A percentile compares a stretch with the other conserved stretches of the same genome.
phyloP scores from a whole-genome alignment of 2,797 vertebrate genomes.

The Brotula barbata region DNA sequence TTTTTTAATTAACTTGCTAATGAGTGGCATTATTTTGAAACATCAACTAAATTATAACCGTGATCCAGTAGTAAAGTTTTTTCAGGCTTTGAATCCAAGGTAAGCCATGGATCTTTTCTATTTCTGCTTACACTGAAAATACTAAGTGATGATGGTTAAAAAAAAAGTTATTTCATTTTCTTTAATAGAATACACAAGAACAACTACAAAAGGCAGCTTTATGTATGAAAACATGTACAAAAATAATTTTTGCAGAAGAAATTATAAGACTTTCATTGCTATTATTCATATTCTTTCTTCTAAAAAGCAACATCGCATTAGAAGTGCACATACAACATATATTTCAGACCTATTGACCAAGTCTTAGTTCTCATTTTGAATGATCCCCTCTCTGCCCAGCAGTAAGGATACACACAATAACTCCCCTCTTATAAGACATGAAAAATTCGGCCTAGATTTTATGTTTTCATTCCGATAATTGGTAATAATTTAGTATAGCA shows the following conservation, averaged over 20 bases:
- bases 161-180: not conserved
- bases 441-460: constrained; percentile 20
- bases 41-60: too few relatives aligned
- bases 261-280: constrained; percentile 77
- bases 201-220: constrained; percentile 71
- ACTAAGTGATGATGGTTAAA: not conserved
- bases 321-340: constrained; percentile 27
- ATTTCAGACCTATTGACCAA: constrained; percentile 21
- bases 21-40: too few relatives aligned
- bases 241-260: constrained; percentile 68
- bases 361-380: constrained; percentile 24
- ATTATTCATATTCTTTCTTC: constrained; percentile 46
- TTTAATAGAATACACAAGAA: constrained; percentile 7
- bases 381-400: constrained; percentile 76
- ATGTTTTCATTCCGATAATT: not conserved
- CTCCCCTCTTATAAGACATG: constrained; percentile 37
- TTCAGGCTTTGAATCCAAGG: too few relatives aligned
- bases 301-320: constrained; percentile 26
- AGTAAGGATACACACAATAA: constrained; percentile 60
- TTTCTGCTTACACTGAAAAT: too few relatives aligned
- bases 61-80: too few relatives aligned
- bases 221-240: constrained; percentile 81
- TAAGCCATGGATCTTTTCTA: too few relatives aligned
- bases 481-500: not conserved
- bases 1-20: too few relatives aligned